Evolutionary conservation across 2,797 vertebrate species (phyloP), one percentile per base, ranked within the genome.

Genomic region (Margarornis squamiger): DNA sequence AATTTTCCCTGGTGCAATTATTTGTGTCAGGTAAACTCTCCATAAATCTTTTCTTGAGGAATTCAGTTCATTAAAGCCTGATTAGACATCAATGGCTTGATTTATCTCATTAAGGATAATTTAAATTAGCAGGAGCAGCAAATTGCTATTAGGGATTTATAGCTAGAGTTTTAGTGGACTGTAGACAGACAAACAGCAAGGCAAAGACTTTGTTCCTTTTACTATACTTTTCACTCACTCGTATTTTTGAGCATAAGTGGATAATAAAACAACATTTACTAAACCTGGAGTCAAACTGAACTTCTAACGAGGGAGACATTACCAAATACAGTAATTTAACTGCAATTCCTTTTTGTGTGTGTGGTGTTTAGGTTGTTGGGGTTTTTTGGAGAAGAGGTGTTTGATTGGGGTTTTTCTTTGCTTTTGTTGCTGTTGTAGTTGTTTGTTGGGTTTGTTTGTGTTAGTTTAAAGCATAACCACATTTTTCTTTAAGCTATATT

Each of bases 11-110:
- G 19, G 43, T 74, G 45, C 34, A 70, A 87, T 74, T 83, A 14
- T 82, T 85, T 87, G 32, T 68, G 78, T 84, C 89, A 93, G 80
- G 77, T 78, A 90, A 78, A 52, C 26, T 75, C 49, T 79, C 91
- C 63, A 79, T 89, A 87, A 88, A 88, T 93, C 94, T 90, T 61
- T 74, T 94, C 90, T 70, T 91, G 79, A 88, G 87, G 92, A 97
- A 97, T 95, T 90, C 38, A 72, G 88, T 95, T 96, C 84, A 92
- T 89, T 92, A 95, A 96, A 88, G 94, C 54, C 41, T 92, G 93
- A 38, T 93, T 95, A 92, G 51, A 90, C 85, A 93, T 71, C 80
- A 61, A 57, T 71, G 52, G 63, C 84, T 92, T 90, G 93, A 91
- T 83, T 80, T 88, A 82, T 36, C 67, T 92, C 93, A 94, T 94